A percentile compares a stretch with the other conserved stretches of the same genome.
Conservation (phyloP, 2,797 vertebrate genomes). For the Pagetopsis macropterus region DNA sequence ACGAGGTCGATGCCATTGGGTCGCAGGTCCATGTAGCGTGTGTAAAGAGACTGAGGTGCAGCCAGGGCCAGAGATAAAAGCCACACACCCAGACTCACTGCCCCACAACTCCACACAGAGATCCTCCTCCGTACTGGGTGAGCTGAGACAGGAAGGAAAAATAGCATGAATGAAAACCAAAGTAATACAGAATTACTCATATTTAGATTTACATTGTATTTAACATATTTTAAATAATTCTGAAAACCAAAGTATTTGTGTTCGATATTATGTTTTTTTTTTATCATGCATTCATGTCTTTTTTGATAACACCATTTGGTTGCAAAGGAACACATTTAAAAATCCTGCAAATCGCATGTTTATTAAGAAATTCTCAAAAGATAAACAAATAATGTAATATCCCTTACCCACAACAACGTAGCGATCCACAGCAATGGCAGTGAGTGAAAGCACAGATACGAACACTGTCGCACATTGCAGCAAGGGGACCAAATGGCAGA, state of each 20-base stretch:
- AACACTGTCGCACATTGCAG: slow-evolving; percentile 85
- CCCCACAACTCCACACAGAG: slow-evolving; percentile 77
- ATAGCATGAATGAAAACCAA: not conserved
- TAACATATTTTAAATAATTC: not conserved
- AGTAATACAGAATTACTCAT: not conserved
- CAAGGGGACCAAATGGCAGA: slow-evolving; percentile 84
- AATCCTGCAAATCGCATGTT: not conserved
- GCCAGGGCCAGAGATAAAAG: slow-evolving; percentile 81
- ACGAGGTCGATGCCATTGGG: slow-evolving; percentile 80
- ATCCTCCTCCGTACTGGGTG: slow-evolving; percentile 83
- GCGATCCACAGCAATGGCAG: slow-evolving; percentile 86
- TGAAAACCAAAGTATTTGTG: not conserved
- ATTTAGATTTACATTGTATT: not conserved
- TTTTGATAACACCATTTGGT: no score
- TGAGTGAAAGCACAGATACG: slow-evolving; percentile 85
- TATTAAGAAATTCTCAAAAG: not conserved
- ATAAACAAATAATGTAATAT: not conserved
- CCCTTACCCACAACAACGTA: slow-evolving; percentile 83
- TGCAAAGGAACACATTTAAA: not conserved
- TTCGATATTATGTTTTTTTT: not conserved
- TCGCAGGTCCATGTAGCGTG: slow-evolving; percentile 80
- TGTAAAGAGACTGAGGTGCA: slow-evolving; percentile 80
- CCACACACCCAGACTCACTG: slow-evolving; percentile 80
- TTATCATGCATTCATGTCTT: not conserved
- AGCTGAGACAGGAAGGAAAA: slow-evolving; percentile 61